Evolutionary conservation across 1,140 invertebrate genomes (phyloP).

Genomic region (Temnothorax nylanderi): DNA sequence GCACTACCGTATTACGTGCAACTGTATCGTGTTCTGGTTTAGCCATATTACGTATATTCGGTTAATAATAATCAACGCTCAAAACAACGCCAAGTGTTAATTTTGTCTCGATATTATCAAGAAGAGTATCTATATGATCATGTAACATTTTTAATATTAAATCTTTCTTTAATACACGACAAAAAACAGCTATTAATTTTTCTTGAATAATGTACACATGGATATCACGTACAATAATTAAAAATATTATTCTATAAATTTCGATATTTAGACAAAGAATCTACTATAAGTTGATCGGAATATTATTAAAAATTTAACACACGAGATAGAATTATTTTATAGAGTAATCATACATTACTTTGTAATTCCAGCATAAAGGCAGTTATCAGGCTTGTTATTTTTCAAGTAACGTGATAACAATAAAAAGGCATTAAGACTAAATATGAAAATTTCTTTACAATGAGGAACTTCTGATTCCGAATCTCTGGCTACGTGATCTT

Average conservation of each 20-base stretch:
- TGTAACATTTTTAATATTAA: not conserved
- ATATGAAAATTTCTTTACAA: not conserved
- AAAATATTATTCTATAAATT: not conserved
- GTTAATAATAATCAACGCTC: not conserved
- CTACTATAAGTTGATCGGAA: not conserved
- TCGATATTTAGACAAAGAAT: not conserved
- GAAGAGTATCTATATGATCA: not conserved
- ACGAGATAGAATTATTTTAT: not conserved
- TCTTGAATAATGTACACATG: not conserved
- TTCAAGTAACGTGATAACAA: not conserved
- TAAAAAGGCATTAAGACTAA: not conserved
- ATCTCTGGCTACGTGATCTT: not conserved
- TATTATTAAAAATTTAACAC: not conserved
- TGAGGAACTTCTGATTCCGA: not conserved
- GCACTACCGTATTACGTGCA: not conserved
- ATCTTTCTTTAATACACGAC: not conserved
- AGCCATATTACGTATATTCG: not conserved
- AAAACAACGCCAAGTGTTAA: conserved; percentile 21
- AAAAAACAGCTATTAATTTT: not conserved
- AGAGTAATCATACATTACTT: not conserved
- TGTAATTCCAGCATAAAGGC: not conserved
- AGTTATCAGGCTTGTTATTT: not conserved
- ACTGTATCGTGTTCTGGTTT: conserved; percentile 41
- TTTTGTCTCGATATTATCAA: conserved; percentile 23
- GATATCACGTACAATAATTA: not conserved